These are phyloP conservation scores for Corythoichthys intestinalis DNA, from an alignment of 2,113 vertebrate genomes.

Conservation along the genomic window DNA sequence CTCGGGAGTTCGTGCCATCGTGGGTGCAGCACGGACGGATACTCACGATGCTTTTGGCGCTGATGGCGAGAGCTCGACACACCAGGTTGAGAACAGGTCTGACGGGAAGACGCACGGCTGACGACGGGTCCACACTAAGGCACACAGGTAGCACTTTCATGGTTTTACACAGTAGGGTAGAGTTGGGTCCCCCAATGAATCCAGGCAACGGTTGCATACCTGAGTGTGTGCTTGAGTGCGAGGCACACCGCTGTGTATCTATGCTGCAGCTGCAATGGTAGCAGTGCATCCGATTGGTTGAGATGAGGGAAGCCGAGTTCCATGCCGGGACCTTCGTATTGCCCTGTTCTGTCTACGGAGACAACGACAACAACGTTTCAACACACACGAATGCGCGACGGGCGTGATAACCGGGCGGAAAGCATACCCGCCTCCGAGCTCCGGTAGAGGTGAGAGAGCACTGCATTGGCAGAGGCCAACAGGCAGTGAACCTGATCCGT, in stretches of 20 bases:
- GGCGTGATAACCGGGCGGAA: background rate
- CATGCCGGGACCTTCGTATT: constrained; percentile 76
- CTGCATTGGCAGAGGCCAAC: constrained; percentile 75
- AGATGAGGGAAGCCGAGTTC: constrained; percentile 71
- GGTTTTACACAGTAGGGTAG: too few species aligned
- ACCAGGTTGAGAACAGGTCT: constrained; percentile 81
- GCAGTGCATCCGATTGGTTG: constrained; percentile 71
- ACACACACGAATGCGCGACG: background rate
- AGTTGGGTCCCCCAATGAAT: too few species aligned
- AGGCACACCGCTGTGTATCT: constrained; percentile 76
- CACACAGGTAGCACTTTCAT: too few species aligned
- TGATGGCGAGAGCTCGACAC: constrained; percentile 79
- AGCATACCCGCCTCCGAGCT: constrained; percentile 74
- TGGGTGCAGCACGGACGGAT: background rate
- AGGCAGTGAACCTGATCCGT: constrained; percentile 83
- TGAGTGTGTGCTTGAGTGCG: constrained; percentile 76
- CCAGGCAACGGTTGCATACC: constrained; percentile 34
- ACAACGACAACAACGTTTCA: background rate
- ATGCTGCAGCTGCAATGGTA: constrained; percentile 75
- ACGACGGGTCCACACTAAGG: constrained; percentile 77
- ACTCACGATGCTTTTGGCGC: constrained; percentile 79
- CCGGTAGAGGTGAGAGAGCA: constrained; percentile 78
- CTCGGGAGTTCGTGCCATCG: background rate
- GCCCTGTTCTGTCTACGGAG: constrained; percentile 64
- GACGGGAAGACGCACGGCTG: constrained; percentile 79